Evolutionary conservation across 2,797 vertebrate genomes (phyloP).

Genomic region (Tragelaphus oryx): DNA sequence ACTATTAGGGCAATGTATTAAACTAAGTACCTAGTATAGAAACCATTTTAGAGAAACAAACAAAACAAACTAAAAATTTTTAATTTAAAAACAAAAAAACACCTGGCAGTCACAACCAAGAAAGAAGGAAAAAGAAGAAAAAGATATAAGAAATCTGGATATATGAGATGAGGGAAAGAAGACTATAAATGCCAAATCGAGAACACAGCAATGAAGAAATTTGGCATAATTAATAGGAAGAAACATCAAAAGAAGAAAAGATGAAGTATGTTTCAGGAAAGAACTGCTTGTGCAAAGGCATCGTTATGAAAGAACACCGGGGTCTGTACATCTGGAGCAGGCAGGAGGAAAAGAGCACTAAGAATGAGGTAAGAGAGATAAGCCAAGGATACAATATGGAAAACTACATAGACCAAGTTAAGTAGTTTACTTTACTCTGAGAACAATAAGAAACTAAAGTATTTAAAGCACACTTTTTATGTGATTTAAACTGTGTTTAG

Average conservation of each 20-base stretch:
- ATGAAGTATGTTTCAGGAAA: not conserved
- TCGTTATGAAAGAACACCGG: not conserved
- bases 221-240: not conserved
- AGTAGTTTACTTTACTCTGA: conserved; percentile 15
- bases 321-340: not conserved
- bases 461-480: conserved; percentile 8
- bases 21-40: not conserved
- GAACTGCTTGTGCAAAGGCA: not conserved
- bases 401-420: not conserved
- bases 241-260: not conserved
- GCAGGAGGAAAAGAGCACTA: not conserved
- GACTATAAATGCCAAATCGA: conserved; percentile 3
- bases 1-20: not conserved
- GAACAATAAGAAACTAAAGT: conserved; percentile 29
- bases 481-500: conserved; percentile 18
- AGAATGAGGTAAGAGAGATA: not conserved
- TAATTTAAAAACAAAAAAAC: conserved; percentile 19
- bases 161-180: not conserved
- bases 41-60: not conserved
- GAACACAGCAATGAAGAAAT: not conserved
- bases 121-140: not conserved
- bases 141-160: not conserved
- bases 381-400: not conserved
- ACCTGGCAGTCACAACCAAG: not conserved
- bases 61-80: not conserved